These are phyloP conservation scores for Upupa epops DNA, from an alignment of 2,113 vertebrate species.

Conservation along the genomic window DNA sequence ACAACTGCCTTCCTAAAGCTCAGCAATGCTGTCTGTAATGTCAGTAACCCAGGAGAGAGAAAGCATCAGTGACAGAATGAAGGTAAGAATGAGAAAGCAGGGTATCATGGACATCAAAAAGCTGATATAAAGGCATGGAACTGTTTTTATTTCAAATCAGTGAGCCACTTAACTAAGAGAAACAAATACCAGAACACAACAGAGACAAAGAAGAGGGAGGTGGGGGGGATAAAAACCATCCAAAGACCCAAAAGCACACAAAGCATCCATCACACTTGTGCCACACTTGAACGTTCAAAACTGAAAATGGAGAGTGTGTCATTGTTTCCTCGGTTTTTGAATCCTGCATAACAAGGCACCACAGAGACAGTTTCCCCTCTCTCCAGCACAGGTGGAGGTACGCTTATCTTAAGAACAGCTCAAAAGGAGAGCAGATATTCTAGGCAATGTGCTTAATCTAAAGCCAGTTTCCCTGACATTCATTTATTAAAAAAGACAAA, in stretches of 20 bases:
- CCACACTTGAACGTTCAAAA: neutral
- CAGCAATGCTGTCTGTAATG: neutral
- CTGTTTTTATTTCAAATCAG: neutral
- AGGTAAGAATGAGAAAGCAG: neutral
- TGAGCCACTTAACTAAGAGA: neutral
- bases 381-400: neutral
- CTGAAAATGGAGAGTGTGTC: neutral
- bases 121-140: neutral
- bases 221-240: fast-evolving
- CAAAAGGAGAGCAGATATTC: neutral
- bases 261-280: neutral
- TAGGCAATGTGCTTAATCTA: neutral
- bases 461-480: neutral
- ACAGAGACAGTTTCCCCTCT: neutral
- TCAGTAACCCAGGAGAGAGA: neutral
- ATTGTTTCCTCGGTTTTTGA: neutral
- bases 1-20: neutral
- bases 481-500: neutral
- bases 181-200: neutral
- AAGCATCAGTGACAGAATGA: neutral
- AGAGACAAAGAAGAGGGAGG: neutral
- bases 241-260: neutral
- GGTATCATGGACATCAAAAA: neutral
- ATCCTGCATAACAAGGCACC: neutral
- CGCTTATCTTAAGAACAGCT: neutral